A percentile compares a stretch with the other conserved stretches of the same genome.
Evolutionary conservation across 2,888 invertebrate genomes (phyloP).

Genomic region (Yponomeuta sedellus): DNA sequence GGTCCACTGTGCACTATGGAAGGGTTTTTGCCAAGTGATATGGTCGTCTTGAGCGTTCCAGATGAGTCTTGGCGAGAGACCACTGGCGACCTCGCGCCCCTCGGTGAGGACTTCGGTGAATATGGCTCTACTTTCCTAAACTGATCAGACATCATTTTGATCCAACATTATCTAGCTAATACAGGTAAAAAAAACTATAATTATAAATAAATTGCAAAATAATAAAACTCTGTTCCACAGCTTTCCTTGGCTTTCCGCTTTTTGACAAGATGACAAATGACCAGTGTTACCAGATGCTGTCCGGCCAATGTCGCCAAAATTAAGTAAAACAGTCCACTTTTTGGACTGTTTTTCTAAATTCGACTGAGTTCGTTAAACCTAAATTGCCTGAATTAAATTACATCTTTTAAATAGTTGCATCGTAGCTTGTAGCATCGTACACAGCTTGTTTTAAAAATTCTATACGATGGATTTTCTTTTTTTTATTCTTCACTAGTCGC

Average conservation of each 20-base stretch:
- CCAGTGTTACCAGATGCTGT: too few species aligned
- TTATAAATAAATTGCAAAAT: slow-evolving; percentile 32
- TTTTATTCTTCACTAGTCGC: too few species aligned
- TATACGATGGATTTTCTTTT: too few species aligned
- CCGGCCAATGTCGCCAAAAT: too few species aligned
- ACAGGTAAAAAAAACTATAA: slow-evolving; percentile 53
- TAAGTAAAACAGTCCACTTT: too few species aligned
- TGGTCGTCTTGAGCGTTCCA: slow-evolving; percentile 97
- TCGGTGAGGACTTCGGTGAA: slow-evolving; percentile 95
- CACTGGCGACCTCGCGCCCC: slow-evolving; percentile 95
- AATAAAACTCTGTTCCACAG: slow-evolving; percentile 32
- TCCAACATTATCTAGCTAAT: slow-evolving; percentile 70
- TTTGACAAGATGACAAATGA: slow-evolving; percentile 5
- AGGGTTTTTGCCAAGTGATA: slow-evolving; percentile 97
- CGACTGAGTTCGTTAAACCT: too few species aligned
- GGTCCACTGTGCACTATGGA: slow-evolving; percentile 98
- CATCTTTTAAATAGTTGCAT: too few species aligned
- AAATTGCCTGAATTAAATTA: too few species aligned
- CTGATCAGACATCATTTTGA: slow-evolving; percentile 94
- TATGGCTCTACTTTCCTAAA: slow-evolving; percentile 95
- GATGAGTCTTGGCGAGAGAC: slow-evolving; percentile 97
- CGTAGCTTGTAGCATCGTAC: too few species aligned
- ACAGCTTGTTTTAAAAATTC: too few species aligned
- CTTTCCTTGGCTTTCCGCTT: slow-evolving; percentile 6
- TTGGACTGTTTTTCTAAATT: too few species aligned